A percentile compares a stretch with the other conserved stretches of the same genome.
Conservation (phyloP, 2,888 invertebrate species). For the Erynnis tages region DNA sequence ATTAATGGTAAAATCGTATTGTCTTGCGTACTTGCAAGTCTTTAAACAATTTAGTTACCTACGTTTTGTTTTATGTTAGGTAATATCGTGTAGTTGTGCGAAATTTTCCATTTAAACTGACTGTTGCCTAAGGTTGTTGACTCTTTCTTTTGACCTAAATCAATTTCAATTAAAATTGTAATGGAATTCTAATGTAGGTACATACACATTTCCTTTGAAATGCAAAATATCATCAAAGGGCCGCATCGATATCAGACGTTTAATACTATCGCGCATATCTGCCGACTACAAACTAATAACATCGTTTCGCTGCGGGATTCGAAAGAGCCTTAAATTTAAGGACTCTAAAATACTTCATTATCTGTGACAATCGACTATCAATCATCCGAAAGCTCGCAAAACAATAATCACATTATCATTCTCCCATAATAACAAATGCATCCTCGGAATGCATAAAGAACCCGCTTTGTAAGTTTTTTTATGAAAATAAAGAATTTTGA, state of each 20-base stretch:
- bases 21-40: too few relatives aligned
- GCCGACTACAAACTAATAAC: constrained; percentile 19
- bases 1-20: too few relatives aligned
- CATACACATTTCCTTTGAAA: too few relatives aligned
- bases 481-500: constrained; percentile 57
- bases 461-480: constrained; percentile 60
- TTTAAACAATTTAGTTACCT: too few relatives aligned
- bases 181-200: too few relatives aligned
- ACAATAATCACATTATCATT: constrained; percentile 81
- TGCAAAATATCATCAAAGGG: neutral
- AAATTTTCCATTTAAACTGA: too few relatives aligned
- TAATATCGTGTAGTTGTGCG: too few relatives aligned
- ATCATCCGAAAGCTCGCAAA: constrained; percentile 74
- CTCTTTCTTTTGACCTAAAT: too few relatives aligned
- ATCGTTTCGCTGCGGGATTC: constrained; percentile 36
- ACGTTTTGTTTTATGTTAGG: too few relatives aligned
- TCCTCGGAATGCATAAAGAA: constrained; percentile 75
- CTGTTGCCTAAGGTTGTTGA: too few relatives aligned
- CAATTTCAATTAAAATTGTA: too few relatives aligned
- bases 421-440: constrained; percentile 78
- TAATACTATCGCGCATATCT: constrained; percentile 1
- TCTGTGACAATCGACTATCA: constrained; percentile 73
- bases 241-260: neutral
- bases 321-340: constrained; percentile 54
- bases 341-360: constrained; percentile 69